Base-by-base conservation (phyloP, 2,797 vertebrate genomes). In the Coranthus polyacanthus region DNA sequence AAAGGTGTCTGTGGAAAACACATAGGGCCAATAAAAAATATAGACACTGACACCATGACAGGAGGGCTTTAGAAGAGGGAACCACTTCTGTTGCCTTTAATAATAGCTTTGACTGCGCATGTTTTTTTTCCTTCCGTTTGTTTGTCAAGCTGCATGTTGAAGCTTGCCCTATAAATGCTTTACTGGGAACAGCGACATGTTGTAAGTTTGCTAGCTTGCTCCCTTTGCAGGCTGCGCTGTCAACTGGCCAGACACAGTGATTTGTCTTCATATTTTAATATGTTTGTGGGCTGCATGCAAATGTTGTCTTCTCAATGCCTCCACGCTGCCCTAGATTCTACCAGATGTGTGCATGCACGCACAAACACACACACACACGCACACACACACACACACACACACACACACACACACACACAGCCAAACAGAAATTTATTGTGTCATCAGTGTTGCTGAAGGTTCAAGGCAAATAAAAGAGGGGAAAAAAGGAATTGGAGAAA, bases 191-290 rank as follows among this genome's bases (percentile, higher is more conserved):
- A 26, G 76, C 63, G 26, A 87, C 84, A 74, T 74, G 87, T 78
- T 87, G 75, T 64, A 83, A 78, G 89, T 88, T 85, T 79, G 75
- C 69, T 69, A 9, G 80, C 81, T 79, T 21, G 74, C 85, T 91
- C 72, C 75, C 59, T 20, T 32, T 66, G 74, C 76, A 77, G 86
- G 77, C 83, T 50, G 71, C 6, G 53, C 88, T 90, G 88, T 90
- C 91, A 91, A 78, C 72, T 16, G 77, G 79, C 81, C 78, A 86
- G 85, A 88, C 81, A 72, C 71, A 82, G 89, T 81, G 59, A 93
- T 93, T 90, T 92, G 90, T 93, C 90, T 91, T 92, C 89, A 92
- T 92, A 92, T 89, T 90, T 89, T 91, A 89, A 91, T 92, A 89
- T 84, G 90, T 91, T 83, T 90, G 87, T 82, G 87, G 81, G 82